Conservation (phyloP, 1,140 invertebrate genomes). For the Sarcophaga bullata region DNA sequence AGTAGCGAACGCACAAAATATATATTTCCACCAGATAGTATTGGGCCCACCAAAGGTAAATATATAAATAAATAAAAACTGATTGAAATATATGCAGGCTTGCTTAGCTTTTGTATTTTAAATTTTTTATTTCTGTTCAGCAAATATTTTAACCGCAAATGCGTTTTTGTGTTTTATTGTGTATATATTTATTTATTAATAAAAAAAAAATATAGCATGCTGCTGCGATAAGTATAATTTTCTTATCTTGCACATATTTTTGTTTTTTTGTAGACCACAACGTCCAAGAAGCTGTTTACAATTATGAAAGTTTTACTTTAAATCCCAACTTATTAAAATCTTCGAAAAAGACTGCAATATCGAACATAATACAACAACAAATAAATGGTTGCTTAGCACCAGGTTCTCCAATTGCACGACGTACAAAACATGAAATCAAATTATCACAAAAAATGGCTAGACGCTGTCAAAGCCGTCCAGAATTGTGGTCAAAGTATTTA, state of each 20-base stretch:
- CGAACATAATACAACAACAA: slow-evolving; percentile 62
- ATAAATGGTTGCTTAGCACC: slow-evolving; percentile 71
- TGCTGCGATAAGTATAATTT: neutral
- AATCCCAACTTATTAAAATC: slow-evolving; percentile 67
- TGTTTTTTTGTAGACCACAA: slow-evolving; percentile 9
- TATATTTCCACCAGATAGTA: slow-evolving; percentile 89
- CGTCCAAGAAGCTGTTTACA: slow-evolving; percentile 60
- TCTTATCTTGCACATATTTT: neutral
- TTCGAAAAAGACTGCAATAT: slow-evolving; percentile 63
- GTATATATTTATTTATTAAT: no score
- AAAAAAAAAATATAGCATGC: no score
- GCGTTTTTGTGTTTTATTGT: no score
- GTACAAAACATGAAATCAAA: slow-evolving; percentile 95
- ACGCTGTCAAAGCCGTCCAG: slow-evolving; percentile 78
- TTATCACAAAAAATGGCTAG: slow-evolving; percentile 88
- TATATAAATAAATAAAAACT: neutral
- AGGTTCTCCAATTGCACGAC: slow-evolving; percentile 88
- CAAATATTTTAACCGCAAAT: no score
- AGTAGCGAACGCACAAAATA: slow-evolving; percentile 92
- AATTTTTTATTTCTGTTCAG: no score
- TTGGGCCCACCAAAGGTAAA: slow-evolving; percentile 46
- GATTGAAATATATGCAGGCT: no score
- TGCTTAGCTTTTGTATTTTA: no score
- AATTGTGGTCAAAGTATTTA: slow-evolving; percentile 92
- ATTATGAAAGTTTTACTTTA: slow-evolving; percentile 69